Base-by-base conservation (phyloP, 2,113 vertebrate genomes). In the Astur gentilis region DNA sequence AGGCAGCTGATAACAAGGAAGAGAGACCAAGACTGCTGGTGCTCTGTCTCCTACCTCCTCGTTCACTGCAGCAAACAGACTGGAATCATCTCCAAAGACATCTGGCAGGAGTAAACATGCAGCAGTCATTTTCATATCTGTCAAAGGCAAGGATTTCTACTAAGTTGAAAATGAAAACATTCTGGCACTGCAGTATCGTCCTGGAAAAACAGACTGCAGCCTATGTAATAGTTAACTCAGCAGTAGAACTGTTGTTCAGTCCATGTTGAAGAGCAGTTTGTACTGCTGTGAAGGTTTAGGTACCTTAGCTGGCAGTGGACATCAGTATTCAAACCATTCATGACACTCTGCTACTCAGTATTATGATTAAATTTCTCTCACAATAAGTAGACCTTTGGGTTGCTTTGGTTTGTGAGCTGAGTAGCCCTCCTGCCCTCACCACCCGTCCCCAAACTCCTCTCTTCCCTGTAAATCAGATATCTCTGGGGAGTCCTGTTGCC, bases 121-220 rank as follows among this genome's bases (percentile, higher is more conserved):
- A 88, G 98, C 98, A 50, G 97, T 98, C 96, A 95, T 98, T 92
- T 98, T 98, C 97, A 98, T 96, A 83, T 92, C 97, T 98, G 97
- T 92, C 70, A 97, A 98, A 96, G 77, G 54, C 93, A 98, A 97
- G 50, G 29, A 78, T 66, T 58, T 57, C 62, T 58, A 32, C 31
- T 92, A 67, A 82, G 62, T 91, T 49, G 78, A 44, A 76, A 62
- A 77, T 32, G 16, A 90, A 97, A 94, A 61, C 10, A 6, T 91
- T 50, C 31, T 31, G 13, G 23, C 45, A 25, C 17, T n/a, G 16
- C 21, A 38, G 7, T 71, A 57, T 62, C 13, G 1, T 49, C 50
- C 31, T 72, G 31, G 19, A 69, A 69, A 44, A 83, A 45, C 26
- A 79, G 20, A 44, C 4, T 70, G 38, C 32, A 64, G 42, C 20